phyloP scores from a whole-genome alignment of 1,140 invertebrate species.

The Himalopsyche phryganea region DNA sequence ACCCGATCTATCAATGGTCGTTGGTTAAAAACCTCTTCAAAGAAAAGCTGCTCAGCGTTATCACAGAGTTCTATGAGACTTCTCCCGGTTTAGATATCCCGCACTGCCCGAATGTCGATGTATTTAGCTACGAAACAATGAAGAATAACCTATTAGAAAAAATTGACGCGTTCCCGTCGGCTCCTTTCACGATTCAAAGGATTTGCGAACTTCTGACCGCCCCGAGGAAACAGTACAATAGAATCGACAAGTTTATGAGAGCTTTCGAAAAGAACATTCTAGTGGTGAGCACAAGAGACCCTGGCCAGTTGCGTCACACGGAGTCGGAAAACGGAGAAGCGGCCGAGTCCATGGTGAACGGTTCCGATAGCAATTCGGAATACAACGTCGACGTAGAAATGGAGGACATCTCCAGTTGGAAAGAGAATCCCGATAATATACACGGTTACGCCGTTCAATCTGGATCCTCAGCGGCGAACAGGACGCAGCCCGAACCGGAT shows the following conservation, averaged over 20 bases:
- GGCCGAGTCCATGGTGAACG: slow-evolving; percentile 56
- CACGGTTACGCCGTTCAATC: slow-evolving; percentile 14
- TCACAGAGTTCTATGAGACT: slow-evolving; percentile 81
- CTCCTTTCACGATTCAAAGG: slow-evolving; percentile 94
- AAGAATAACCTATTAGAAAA: slow-evolving; percentile 79
- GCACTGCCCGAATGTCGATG: slow-evolving; percentile 83
- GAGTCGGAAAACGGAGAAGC: slow-evolving; percentile 67
- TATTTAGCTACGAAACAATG: slow-evolving; percentile 87
- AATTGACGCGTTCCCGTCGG: slow-evolving; percentile 78
- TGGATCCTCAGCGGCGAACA: slow-evolving; percentile 3
- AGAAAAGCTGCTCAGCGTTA: slow-evolving; percentile 81
- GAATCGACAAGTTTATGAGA: slow-evolving; percentile 94
- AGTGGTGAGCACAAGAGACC: slow-evolving; percentile 93
- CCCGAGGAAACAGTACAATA: slow-evolving; percentile 90
- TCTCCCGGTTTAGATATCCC: slow-evolving; percentile 71
- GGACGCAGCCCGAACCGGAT: neutral
- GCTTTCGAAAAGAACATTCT: slow-evolving; percentile 92
- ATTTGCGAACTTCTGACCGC: slow-evolving; percentile 89
- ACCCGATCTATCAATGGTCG: slow-evolving; percentile 90
- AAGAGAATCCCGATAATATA: slow-evolving; percentile 38
- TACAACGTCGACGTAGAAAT: slow-evolving; percentile 67
- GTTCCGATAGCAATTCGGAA: slow-evolving; percentile 57
- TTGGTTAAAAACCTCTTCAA: slow-evolving; percentile 82
- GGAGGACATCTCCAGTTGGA: slow-evolving; percentile 60
- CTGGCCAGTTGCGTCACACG: slow-evolving; percentile 57